Conservation (phyloP, 2,113 vertebrate genomes). For the Menidia beryllina region DNA sequence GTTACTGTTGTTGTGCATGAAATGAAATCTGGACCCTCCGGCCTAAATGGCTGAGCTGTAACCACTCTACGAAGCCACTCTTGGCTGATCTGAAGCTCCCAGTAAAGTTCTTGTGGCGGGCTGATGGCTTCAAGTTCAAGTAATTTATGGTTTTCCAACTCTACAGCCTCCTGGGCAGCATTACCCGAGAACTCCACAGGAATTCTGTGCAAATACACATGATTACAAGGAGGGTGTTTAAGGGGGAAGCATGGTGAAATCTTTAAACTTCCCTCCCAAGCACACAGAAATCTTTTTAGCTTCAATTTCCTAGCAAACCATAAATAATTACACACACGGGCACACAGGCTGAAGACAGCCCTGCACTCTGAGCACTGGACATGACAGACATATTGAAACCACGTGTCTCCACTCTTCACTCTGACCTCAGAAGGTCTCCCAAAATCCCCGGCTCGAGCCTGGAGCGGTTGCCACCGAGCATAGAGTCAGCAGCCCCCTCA, state of each 20-base stretch:
- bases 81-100: constrained; percentile 33
- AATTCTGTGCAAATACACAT: constrained; percentile 44
- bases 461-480: constrained; percentile 45
- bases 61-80: constrained; percentile 14
- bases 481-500: constrained; percentile 38
- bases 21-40: neutral
- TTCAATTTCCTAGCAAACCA: constrained; percentile 37
- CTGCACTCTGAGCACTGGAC: constrained; percentile 7
- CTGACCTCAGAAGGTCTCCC: constrained; percentile 45
- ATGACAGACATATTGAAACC: constrained; percentile 54
- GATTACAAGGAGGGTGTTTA: neutral
- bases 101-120: constrained; percentile 26
- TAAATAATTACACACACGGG: constrained; percentile 52
- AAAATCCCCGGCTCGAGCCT: constrained; percentile 55
- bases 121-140: constrained; percentile 40
- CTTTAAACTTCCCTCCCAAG: constrained; percentile 31
- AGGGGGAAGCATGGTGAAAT: constrained; percentile 33
- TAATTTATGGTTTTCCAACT: constrained; percentile 57
- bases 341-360: constrained; percentile 22
- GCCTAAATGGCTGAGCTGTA: constrained; percentile 6
- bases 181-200: constrained; percentile 65
- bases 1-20: too few species aligned
- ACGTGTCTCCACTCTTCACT: constrained; percentile 64
- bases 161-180: constrained; percentile 22
- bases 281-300: constrained; percentile 6